A percentile compares a stretch with the other conserved stretches of the same genome.
phyloP scores from a whole-genome alignment of 2,113 vertebrate species.

The Vidua chalybeata region DNA sequence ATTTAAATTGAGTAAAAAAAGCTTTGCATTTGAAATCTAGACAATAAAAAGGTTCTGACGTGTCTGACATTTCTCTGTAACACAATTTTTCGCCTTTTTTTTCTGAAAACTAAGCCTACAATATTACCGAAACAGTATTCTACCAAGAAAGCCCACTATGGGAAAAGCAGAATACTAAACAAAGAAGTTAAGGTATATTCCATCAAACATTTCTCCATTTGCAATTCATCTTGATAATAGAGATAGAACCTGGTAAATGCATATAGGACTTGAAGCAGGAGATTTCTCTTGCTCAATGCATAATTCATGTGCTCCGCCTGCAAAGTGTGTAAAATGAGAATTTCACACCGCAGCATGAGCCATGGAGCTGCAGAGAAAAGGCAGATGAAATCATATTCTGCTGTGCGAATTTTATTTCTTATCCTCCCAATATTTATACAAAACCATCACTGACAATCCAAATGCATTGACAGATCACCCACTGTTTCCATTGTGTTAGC shows the following conservation, averaged over 20 bases:
- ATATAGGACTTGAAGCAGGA: slow-evolving; percentile 97
- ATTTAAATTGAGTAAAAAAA: slow-evolving; percentile 57
- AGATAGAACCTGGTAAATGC: slow-evolving; percentile 98
- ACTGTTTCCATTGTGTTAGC: slow-evolving; percentile 81
- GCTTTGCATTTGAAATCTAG: slow-evolving; percentile 62
- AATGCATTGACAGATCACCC: slow-evolving; percentile 84
- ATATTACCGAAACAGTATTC: slow-evolving; percentile 68
- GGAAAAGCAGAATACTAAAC: slow-evolving; percentile 84
- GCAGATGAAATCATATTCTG: slow-evolving; percentile 86
- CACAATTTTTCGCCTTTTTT: slow-evolving; percentile 59
- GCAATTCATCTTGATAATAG: slow-evolving; percentile 99
- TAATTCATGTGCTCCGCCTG: slow-evolving; percentile 99
- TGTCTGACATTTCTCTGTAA: slow-evolving; percentile 51
- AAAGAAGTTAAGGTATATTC: slow-evolving; percentile 91
- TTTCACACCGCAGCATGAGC: slow-evolving; percentile 98
- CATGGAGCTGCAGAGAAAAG: slow-evolving; percentile 85
- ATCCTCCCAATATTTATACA: slow-evolving; percentile 83
- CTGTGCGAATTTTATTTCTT: slow-evolving; percentile 83
- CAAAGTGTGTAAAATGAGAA: slow-evolving; percentile 99
- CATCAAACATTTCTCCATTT: slow-evolving; percentile 92
- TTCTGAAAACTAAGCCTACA: slow-evolving; percentile 61
- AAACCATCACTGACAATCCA: slow-evolving; percentile 83
- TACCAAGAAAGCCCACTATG: slow-evolving; percentile 61
- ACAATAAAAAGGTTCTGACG: slow-evolving; percentile 60
- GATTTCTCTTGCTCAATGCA: slow-evolving; percentile 99